Percentiles rank a stretch among this genome's conserved stretches.
Conservation (phyloP, 92 coral and sea anemone genomes). For the Anthopleura xanthogrammica region DNA sequence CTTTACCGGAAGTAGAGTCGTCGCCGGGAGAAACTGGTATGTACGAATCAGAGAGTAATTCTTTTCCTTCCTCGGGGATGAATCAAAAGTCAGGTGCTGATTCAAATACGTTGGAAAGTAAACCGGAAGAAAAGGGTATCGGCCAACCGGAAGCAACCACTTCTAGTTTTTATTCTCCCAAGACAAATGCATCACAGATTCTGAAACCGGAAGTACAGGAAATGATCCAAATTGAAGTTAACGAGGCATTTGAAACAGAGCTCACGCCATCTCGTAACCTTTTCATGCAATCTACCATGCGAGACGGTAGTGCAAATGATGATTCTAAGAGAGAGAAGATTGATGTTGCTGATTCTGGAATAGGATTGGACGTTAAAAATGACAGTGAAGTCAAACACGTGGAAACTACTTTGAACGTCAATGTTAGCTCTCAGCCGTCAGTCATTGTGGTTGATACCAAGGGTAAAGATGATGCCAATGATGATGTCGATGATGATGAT, state of each 20-base stretch:
- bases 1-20: conserved; percentile 13
- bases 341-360: conserved; percentile 19
- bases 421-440: conserved; percentile 2
- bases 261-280: conserved; percentile 10
- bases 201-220: conserved; percentile 43
- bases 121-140: conserved; percentile 16
- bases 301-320: not conserved
- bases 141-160: not conserved
- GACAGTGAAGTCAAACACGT: conserved; percentile 4
- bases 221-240: conserved; percentile 37
- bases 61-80: not conserved
- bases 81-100: not conserved
- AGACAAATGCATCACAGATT: conserved; percentile 15
- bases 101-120: not conserved
- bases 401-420: conserved; percentile 1
- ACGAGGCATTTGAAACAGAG: conserved; percentile 36
- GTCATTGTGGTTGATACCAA: conserved; percentile 26
- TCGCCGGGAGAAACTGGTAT: not conserved
- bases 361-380: not conserved
- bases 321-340: not conserved
- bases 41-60: conserved; percentile 1
- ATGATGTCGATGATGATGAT: conserved; percentile 13
- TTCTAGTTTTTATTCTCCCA: conserved; percentile 9
- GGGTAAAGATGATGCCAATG: conserved; percentile 4
- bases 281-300: conserved; percentile 17